Evolutionary conservation across 1,140 invertebrate genomes (phyloP).

Genomic region (Scaptomyza graminum): DNA sequence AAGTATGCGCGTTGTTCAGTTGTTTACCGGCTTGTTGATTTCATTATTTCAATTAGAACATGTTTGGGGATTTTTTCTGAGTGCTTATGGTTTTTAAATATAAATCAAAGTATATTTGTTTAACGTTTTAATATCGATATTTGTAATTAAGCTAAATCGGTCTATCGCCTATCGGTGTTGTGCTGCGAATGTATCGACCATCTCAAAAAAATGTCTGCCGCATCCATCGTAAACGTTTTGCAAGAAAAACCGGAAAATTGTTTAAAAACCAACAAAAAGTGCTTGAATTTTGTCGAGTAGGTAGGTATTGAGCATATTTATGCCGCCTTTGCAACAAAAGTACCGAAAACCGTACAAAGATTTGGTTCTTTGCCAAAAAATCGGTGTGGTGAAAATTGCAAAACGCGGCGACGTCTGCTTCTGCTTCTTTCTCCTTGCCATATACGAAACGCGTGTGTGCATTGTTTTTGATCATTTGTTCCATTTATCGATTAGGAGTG

Average conservation of each 20-base stretch:
- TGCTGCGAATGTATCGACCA: constrained; percentile 11
- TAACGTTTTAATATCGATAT: constrained; percentile 14
- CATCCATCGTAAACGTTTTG: constrained; percentile 66
- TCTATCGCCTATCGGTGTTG: constrained; percentile 25
- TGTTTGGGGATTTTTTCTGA: constrained; percentile 26
- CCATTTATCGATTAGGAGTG: constrained; percentile 42
- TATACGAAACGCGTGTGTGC: constrained; percentile 46
- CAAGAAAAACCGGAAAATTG: constrained; percentile 56
- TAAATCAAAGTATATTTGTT: constrained; percentile 2
- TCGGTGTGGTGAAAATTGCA: constrained; percentile 45
- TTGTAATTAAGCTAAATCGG: background rate
- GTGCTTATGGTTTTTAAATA: constrained; percentile 20
- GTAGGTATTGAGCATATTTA: constrained; percentile 26
- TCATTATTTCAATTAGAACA: constrained; percentile 44
- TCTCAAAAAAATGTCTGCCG: constrained; percentile 71
- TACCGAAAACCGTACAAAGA: background rate
- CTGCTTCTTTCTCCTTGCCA: constrained; percentile 42
- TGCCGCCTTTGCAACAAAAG: background rate
- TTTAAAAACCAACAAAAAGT: constrained; percentile 46
- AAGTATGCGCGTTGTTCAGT: constrained; percentile 1
- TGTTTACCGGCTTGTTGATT: constrained; percentile 36
- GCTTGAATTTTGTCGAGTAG: constrained; percentile 28
- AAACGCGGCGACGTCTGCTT: constrained; percentile 55
- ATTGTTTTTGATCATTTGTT: constrained; percentile 31
- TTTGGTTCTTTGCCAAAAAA: constrained; percentile 16